Conservation (phyloP, 1,140 invertebrate genomes). For the Geopemphigus sp. region DNA sequence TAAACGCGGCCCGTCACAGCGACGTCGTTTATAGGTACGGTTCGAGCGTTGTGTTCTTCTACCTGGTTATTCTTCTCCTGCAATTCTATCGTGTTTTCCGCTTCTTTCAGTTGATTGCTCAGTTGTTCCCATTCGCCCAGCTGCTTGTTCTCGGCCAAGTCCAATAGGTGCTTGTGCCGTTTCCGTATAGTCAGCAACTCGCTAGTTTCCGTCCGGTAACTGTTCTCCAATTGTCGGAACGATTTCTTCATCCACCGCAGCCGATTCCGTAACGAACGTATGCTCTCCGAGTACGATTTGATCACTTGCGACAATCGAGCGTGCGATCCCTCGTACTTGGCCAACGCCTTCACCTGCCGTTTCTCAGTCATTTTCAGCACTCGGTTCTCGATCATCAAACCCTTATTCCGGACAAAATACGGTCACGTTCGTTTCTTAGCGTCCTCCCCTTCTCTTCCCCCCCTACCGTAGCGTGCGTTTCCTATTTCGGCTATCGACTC, state of each 20-base stretch:
- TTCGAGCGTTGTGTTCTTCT: slow-evolving; percentile 2
- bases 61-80: slow-evolving; percentile 69
- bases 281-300: slow-evolving; percentile 72
- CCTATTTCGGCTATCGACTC: background rate
- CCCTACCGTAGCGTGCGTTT: too few relatives aligned
- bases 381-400: slow-evolving; percentile 72
- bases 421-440: background rate
- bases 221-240: slow-evolving; percentile 50
- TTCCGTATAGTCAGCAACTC: slow-evolving; percentile 60
- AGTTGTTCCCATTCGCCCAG: slow-evolving; percentile 71
- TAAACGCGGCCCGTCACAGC: too few relatives aligned
- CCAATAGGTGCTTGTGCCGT: slow-evolving; percentile 64
- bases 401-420: slow-evolving; percentile 56
- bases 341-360: slow-evolving; percentile 70
- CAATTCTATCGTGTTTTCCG: slow-evolving; percentile 64
- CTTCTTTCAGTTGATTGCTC: slow-evolving; percentile 63
- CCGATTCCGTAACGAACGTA: slow-evolving; percentile 68
- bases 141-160: slow-evolving; percentile 69
- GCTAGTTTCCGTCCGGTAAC: slow-evolving; percentile 49
- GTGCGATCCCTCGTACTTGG: slow-evolving; percentile 57
- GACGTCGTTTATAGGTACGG: too few relatives aligned
- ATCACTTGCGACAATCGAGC: slow-evolving; percentile 53
- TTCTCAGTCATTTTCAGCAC: slow-evolving; percentile 71
- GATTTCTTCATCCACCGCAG: slow-evolving; percentile 58
- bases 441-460: too few relatives aligned